Conservation (phyloP, 1,140 invertebrate genomes). For the Neotoxoptera formosana region DNA sequence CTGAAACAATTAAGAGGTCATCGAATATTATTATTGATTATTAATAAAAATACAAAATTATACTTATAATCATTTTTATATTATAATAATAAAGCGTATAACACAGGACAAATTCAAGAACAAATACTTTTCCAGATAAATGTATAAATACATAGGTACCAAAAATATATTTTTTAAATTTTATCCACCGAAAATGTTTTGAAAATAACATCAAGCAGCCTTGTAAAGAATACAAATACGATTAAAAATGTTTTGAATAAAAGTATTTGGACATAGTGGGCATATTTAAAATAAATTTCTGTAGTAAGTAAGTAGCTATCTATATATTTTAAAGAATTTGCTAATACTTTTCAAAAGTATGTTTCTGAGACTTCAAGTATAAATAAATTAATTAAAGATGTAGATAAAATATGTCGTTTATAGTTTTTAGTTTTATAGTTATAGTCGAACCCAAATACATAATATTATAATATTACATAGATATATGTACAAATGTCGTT, state of each 20-base stretch:
- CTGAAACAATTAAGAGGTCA: slow-evolving; percentile 63
- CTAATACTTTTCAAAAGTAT: neutral
- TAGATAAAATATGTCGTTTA: neutral
- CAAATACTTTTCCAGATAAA: neutral
- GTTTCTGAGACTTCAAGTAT: neutral
- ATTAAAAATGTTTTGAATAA: neutral
- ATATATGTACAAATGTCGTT: neutral
- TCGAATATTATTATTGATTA: neutral
- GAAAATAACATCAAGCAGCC: neutral
- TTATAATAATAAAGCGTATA: neutral
- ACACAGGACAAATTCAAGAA: neutral
- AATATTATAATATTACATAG: neutral
- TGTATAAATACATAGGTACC: neutral
- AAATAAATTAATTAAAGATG: neutral
- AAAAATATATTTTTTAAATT: neutral
- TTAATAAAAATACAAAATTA: neutral
- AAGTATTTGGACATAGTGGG: neutral
- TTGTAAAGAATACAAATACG: neutral
- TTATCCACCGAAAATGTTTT: neutral
- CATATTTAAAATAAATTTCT: neutral
- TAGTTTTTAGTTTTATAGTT: neutral
- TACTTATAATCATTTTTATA: neutral
- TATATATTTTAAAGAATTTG: neutral
- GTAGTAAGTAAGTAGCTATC: neutral
- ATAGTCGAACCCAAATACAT: neutral